Percentiles rank a stretch among this genome's conserved stretches.
phyloP scores from a whole-genome alignment of 1,140 invertebrate genomes.

The Centruroides vittatus region DNA sequence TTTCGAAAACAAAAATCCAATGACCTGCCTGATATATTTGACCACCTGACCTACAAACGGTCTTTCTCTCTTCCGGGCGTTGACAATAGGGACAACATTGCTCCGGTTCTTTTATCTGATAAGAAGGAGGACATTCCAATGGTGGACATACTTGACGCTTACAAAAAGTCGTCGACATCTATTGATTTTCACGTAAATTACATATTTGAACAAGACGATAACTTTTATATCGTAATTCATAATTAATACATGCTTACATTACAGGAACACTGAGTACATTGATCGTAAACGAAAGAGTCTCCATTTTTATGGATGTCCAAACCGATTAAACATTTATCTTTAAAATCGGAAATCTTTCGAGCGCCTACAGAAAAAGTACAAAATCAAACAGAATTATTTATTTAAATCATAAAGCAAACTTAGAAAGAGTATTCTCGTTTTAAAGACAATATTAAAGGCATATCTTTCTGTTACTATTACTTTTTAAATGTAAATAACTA shows the following conservation, averaged over 20 bases:
- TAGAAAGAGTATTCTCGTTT: too few species aligned
- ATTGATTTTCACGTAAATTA: constrained; percentile 26
- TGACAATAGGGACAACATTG: constrained; percentile 52
- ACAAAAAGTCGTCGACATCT: constrained; percentile 57
- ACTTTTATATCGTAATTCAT: too few species aligned
- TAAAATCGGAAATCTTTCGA: constrained; percentile 19
- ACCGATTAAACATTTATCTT: constrained; percentile 46
- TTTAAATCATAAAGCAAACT: too few species aligned
- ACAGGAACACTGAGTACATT: constrained; percentile 70
- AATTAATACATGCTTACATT: constrained; percentile 20
- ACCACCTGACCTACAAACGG: constrained; percentile 30
- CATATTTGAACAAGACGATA: too few species aligned
- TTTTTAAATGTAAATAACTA: too few species aligned
- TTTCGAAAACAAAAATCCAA: constrained; percentile 29
- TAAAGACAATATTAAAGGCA: too few species aligned
- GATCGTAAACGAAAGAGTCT: constrained; percentile 46
- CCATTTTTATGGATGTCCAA: constrained; percentile 39
- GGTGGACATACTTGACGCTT: constrained; percentile 59
- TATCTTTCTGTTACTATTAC: too few species aligned
- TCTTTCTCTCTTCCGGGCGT: constrained; percentile 7
- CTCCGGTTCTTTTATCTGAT: constrained; percentile 44
- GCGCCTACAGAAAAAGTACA: constrained; percentile 14
- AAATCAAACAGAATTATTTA: too few species aligned
- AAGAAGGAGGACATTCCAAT: constrained; percentile 54
- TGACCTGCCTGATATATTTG: too few species aligned